A percentile compares a stretch with the other conserved stretches of the same genome.
These are phyloP conservation scores for Bruchidius siliquastri DNA, from an alignment of 2,888 invertebrate genomes.

Conservation along the genomic window DNA sequence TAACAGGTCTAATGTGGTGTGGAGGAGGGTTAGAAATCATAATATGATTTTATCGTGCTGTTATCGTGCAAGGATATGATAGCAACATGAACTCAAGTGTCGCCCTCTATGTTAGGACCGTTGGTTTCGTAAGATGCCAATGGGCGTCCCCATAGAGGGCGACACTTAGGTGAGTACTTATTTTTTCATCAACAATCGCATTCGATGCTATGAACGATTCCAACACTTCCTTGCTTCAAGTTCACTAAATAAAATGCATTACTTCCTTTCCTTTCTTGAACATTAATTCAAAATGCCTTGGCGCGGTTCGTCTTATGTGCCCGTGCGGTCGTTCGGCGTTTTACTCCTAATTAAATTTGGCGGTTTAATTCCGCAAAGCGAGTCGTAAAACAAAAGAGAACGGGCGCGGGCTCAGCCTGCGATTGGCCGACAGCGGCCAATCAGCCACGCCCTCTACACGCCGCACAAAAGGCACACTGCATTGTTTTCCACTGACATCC, in stretches of 20 bases:
- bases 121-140: no score
- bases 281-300: background rate
- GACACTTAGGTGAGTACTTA: no score
- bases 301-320: background rate
- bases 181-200: no score
- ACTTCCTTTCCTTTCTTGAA: background rate
- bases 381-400: constrained; percentile 30
- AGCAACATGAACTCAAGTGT: no score
- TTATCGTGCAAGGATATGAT: no score
- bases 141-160: no score
- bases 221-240: background rate
- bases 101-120: no score
- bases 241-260: background rate
- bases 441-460: background rate
- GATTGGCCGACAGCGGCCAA: constrained; percentile 27
- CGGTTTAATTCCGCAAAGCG: constrained; percentile 39
- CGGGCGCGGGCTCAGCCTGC: constrained; percentile 31
- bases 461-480: background rate
- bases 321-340: constrained; percentile 21
- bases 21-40: no score
- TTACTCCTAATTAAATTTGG: constrained; percentile 46
- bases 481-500: background rate
- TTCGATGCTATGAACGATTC: no score
- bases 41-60: no score
- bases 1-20: background rate